Conservation (phyloP, 1,140 invertebrate genomes). For the Platyura marginata region DNA sequence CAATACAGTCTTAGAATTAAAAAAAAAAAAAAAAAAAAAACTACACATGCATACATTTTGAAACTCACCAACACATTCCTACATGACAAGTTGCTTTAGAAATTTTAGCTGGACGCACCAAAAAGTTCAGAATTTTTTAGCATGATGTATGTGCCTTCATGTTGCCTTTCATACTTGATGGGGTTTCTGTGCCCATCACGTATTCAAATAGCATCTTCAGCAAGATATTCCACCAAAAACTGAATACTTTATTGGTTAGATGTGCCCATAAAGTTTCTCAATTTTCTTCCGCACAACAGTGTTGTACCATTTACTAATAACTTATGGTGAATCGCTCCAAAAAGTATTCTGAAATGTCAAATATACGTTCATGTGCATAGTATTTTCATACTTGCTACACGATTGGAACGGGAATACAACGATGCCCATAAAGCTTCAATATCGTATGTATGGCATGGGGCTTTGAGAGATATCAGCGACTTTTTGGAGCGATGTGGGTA, state of each 20-base stretch:
- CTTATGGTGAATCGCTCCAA: conserved; percentile 19
- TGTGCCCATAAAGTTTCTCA: conserved; percentile 1
- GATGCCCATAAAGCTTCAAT: conserved; percentile 5
- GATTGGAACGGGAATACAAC: conserved; percentile 9
- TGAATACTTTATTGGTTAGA: conserved; percentile 8
- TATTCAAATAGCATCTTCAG: conserved; percentile 12
- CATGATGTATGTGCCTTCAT: background rate
- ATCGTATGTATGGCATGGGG: background rate
- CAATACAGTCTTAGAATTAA: too few relatives aligned
- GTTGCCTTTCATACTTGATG: conserved; percentile 15
- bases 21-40: background rate
- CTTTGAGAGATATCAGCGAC: conserved; percentile 10
- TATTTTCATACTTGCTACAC: conserved; percentile 6
- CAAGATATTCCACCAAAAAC: conserved; percentile 7
- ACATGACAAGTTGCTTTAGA: conserved; percentile 1
- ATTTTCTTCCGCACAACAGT: background rate
- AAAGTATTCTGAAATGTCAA: conserved; percentile 24
- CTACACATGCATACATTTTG: background rate
- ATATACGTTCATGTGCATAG: conserved; percentile 11
- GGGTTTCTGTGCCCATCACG: conserved; percentile 19
- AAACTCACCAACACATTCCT: background rate
- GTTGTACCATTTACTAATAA: background rate
- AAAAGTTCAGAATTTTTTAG: conserved; percentile 1
- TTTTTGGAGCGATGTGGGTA: conserved; percentile 15
- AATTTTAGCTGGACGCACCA: conserved; percentile 1